These are phyloP conservation scores for Festucalex cinctus DNA, from an alignment of 2,113 vertebrate genomes.

Conservation along the genomic window DNA sequence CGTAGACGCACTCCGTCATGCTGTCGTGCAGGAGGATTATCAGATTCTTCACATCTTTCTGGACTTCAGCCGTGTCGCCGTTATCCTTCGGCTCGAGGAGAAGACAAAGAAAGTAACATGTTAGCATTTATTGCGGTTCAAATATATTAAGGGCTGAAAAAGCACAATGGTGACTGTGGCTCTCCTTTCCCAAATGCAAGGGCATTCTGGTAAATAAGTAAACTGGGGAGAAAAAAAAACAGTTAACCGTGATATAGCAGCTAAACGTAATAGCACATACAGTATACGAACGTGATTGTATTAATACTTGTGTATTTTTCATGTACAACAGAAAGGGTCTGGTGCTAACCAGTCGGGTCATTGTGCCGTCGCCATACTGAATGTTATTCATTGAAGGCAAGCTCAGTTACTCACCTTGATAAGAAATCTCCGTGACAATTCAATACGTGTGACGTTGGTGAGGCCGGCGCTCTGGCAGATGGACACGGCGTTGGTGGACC, in stretches of 20 bases:
- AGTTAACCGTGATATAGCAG: no score
- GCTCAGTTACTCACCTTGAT: conserved; percentile 85
- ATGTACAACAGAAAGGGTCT: no score
- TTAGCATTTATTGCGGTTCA: neutral
- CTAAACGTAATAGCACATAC: no score
- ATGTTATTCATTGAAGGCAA: neutral
- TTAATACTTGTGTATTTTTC: no score
- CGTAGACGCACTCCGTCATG: conserved; percentile 85
- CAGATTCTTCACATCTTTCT: conserved; percentile 57
- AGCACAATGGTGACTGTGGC: no score
- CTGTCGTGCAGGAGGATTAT: conserved; percentile 74
- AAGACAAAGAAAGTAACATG: neutral
- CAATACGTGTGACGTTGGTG: conserved; percentile 73
- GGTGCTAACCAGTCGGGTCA: no score
- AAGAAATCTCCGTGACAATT: conserved; percentile 79
- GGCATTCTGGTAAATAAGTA: no score
- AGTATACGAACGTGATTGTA: no score
- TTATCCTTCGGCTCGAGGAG: conserved; percentile 43
- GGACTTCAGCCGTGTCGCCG: conserved; percentile 12
- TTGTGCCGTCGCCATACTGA: no score
- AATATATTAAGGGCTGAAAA: neutral
- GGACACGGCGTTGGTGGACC: conserved; percentile 85
- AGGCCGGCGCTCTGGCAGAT: conserved; percentile 81
- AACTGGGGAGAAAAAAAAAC: no score
- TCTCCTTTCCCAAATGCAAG: no score